Percentiles rank a stretch among this genome's conserved stretches.
Conservation (phyloP, 2,888 invertebrate species). For the Ichneumoninae sp. region DNA sequence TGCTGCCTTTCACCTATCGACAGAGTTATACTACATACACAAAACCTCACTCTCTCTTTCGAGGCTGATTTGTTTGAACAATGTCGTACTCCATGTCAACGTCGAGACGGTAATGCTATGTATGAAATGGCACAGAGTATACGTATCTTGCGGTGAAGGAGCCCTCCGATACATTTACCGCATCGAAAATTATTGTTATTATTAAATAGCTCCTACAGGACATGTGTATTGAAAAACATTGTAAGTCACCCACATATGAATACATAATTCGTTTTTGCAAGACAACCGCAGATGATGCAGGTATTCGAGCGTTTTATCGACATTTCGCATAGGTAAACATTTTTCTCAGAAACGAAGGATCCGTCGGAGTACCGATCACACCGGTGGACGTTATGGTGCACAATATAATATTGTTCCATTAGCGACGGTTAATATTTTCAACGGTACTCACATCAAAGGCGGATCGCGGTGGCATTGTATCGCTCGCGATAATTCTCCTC, state of each 20-base stretch:
- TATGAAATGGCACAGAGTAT: constrained; percentile 21
- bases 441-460: constrained; percentile 82
- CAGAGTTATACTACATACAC: constrained; percentile 44
- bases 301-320: neutral
- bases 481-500: constrained; percentile 82
- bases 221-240: neutral
- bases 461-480: constrained; percentile 80
- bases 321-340: neutral
- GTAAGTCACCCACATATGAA: neutral
- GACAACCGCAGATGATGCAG: neutral
- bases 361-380: neutral
- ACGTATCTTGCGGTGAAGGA: constrained; percentile 12
- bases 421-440: constrained; percentile 81
- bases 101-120: constrained; percentile 39
- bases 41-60: constrained; percentile 62
- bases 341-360: neutral
- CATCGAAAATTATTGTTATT: neutral
- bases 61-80: constrained; percentile 75
- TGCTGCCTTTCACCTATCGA: constrained; percentile 77
- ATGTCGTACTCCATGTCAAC: constrained; percentile 69
- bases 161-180: constrained; percentile 17
- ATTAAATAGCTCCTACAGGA: neutral
- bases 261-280: neutral
- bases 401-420: constrained; percentile 81
- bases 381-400: neutral